These are phyloP conservation scores for Drosophila pectinifera DNA, from an alignment of 1,140 invertebrate species.

Conservation along the genomic window DNA sequence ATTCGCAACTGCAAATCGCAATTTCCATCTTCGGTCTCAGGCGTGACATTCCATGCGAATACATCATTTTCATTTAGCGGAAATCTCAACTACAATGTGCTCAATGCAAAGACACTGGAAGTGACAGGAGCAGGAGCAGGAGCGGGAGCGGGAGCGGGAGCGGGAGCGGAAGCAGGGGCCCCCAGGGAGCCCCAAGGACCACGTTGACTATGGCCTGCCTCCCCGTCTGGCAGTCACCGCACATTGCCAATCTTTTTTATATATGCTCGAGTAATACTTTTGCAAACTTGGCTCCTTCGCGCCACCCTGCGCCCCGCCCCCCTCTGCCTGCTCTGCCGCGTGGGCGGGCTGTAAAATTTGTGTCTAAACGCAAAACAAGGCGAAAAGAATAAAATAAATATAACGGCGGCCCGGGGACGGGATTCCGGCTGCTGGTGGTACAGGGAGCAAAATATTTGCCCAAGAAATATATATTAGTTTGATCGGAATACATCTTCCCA, in stretches of 20 bases:
- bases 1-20: slow-evolving; percentile 9
- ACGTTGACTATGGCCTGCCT: slow-evolving; percentile 2
- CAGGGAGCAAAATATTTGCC: neutral
- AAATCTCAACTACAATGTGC: slow-evolving; percentile 80
- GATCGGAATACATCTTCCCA: no score
- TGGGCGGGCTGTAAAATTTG: slow-evolving; percentile 72
- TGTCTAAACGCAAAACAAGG: slow-evolving; percentile 76
- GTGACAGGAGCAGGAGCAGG: slow-evolving; percentile 5
- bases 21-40: slow-evolving; percentile 22
- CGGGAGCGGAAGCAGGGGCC: neutral
- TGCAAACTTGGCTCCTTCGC: slow-evolving; percentile 53
- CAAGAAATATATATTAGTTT: no score
- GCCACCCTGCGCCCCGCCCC: neutral
- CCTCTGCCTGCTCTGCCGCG: slow-evolving; percentile 10
- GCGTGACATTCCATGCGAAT: slow-evolving; percentile 74
- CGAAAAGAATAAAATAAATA: slow-evolving; percentile 55
- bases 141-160: neutral
- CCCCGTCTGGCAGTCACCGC: slow-evolving; percentile 46
- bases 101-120: slow-evolving; percentile 58
- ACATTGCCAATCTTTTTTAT: slow-evolving; percentile 68
- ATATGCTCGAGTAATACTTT: slow-evolving; percentile 68
- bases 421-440: neutral
- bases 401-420: slow-evolving; percentile 13
- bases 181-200: neutral
- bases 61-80: slow-evolving; percentile 75